A percentile compares a stretch with the other conserved stretches of the same genome.
These are phyloP conservation scores for Gallinago solitaria DNA, from an alignment of 2,797 vertebrate species.

Conservation along the genomic window DNA sequence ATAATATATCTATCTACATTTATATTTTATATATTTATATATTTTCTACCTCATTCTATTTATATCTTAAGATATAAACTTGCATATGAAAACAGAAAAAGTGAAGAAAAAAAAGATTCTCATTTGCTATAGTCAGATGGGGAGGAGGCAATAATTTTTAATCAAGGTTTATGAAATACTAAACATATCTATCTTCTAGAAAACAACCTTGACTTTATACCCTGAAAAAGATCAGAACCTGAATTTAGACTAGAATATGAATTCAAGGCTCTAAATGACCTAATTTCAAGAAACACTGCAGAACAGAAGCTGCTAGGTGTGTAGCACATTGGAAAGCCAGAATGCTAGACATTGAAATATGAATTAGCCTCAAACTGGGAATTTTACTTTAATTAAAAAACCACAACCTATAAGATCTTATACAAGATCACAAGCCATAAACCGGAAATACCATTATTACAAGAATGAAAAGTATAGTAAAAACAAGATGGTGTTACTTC, in stretches of 20 bases:
- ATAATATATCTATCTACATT: no score
- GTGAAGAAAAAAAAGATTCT: neutral
- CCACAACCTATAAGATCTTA: neutral
- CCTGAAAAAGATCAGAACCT: neutral
- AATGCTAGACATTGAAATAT: neutral
- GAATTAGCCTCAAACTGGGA: neutral
- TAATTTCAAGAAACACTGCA: neutral
- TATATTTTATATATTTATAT: no score
- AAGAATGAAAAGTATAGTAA: neutral
- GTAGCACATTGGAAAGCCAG: neutral
- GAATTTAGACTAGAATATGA: neutral
- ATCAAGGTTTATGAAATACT: neutral
- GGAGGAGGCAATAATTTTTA: neutral
- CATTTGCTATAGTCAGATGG: neutral
- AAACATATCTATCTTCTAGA: neutral
- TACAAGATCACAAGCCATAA: neutral
- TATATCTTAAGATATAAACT: neutral
- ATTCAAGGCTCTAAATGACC: neutral
- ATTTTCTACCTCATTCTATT: no score
- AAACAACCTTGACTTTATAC: neutral
- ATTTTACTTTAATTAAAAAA: neutral
- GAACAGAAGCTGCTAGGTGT: neutral
- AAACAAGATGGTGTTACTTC: neutral
- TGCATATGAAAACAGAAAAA: neutral
- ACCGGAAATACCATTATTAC: neutral